These are phyloP conservation scores for Rhea pennata DNA, from an alignment of 2,113 vertebrate species.

Conservation along the genomic window DNA sequence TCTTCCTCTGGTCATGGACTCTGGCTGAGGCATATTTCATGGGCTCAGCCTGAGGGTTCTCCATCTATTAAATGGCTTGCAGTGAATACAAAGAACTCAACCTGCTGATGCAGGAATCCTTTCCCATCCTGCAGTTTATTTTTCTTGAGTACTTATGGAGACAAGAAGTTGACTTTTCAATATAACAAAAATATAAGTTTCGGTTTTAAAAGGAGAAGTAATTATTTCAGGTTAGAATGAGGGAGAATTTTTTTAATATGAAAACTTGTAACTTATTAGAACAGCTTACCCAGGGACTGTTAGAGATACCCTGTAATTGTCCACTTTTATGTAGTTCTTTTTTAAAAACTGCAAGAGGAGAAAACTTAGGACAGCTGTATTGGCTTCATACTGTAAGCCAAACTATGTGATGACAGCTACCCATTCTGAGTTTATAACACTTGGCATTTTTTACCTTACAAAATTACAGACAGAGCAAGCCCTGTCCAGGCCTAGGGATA, in stretches of 20 bases:
- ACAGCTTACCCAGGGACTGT: neutral
- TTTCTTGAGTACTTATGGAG: neutral
- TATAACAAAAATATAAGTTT: neutral
- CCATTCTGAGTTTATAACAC: neutral
- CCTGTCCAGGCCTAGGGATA: neutral
- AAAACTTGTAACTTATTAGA: neutral
- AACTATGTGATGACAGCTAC: neutral
- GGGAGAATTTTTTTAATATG: neutral
- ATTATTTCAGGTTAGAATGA: neutral
- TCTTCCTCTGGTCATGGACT: neutral
- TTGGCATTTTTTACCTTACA: fast-evolving
- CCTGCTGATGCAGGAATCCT: neutral
- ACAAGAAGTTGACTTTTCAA: neutral
- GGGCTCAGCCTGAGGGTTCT: neutral
- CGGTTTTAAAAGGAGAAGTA: neutral
- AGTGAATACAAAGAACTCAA: neutral
- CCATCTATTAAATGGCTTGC: neutral
- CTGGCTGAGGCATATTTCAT: neutral
- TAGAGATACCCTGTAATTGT: neutral
- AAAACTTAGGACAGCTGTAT: fast-evolving
- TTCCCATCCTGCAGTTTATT: neutral
- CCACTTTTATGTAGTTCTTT: neutral
- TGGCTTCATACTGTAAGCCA: neutral
- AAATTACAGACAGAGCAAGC: neutral
- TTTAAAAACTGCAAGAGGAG: neutral